phyloP scores from a whole-genome alignment of 2,113 vertebrate species.

The Micronycteris hirsuta region DNA sequence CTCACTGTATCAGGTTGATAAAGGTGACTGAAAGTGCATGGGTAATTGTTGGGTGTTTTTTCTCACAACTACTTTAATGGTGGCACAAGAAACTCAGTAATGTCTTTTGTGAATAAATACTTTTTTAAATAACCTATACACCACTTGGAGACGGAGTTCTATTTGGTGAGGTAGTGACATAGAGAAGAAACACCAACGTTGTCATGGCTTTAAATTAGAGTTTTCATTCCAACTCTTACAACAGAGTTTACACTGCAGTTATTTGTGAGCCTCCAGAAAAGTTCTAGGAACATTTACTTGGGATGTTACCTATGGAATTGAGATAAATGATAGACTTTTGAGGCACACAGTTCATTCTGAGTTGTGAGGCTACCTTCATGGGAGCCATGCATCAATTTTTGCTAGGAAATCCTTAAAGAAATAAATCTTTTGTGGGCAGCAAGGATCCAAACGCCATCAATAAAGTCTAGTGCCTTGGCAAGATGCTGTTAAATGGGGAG shows the following conservation, averaged over 20 bases:
- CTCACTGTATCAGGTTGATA: neutral
- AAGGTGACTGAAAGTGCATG: neutral
- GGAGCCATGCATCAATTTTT: neutral
- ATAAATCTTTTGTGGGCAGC: neutral
- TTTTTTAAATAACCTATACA: neutral
- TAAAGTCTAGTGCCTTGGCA: neutral
- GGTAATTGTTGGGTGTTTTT: neutral
- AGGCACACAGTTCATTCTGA: neutral
- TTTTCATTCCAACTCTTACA: neutral
- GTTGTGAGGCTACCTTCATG: neutral
- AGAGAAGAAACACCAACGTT: neutral
- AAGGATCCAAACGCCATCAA: neutral
- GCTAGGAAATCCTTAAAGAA: constrained; percentile 43
- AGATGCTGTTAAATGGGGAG: neutral
- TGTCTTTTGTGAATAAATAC: neutral
- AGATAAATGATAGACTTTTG: neutral
- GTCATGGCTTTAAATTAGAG: neutral
- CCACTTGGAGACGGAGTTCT: neutral
- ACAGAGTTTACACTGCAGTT: neutral
- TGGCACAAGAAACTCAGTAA: neutral
- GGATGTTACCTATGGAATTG: neutral
- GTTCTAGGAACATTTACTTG: neutral
- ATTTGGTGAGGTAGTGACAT: neutral
- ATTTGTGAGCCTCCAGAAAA: neutral
- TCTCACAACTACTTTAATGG: neutral